Base-by-base conservation (phyloP, 2,888 invertebrate genomes). In the Acrocyrtus sp. region DNA sequence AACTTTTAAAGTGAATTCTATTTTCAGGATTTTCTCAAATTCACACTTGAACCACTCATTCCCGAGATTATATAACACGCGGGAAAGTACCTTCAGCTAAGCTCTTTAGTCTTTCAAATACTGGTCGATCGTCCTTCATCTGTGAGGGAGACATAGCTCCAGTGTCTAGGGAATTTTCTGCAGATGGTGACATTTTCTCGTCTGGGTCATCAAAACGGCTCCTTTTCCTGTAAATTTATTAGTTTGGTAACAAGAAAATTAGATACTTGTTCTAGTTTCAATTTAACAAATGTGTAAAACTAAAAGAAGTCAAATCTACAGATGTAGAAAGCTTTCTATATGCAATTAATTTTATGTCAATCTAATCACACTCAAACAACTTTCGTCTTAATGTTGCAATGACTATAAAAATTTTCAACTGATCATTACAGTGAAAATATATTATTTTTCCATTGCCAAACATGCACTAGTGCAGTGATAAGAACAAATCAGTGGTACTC, bases 21-120 rank as follows among this genome's bases (percentile, higher is more conserved):
- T 22, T 10, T 48, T 3, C 4, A 22, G n/a, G n/a, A n/a, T n/a
- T n/a, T n/a, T n/a, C n/a, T n/a, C n/a, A n/a, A n/a, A n/a, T n/a
- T n/a, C n/a, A n/a, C n/a, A n/a, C n/a, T n/a, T n/a, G n/a, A n/a
- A n/a, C n/a, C n/a, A n/a, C n/a, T n/a, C n/a, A n/a, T n/a, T n/a
- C n/a, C n/a, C n/a, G n/a, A n/a, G n/a, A n/a, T n/a, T n/a, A n/a
- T n/a, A n/a, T n/a, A n/a, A n/a, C n/a, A n/a, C n/a, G n/a, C n/a
- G n/a, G n/a, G n/a, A n/a, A n/a, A n/a, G 24, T 57, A 77, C 73
- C 74, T 72, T 76, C 78, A 12, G 78, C 78, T 57, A 78, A 63
- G 63, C 74, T 78, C 66, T 76, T 78, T 10, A 78, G 69, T 74
- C 78, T 74, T 78, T 78, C 78, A 72, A 78, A 78, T 56, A 78